Evolutionary conservation across 2,113 vertebrate species (phyloP), one percentile per base, ranked within the genome.

Genomic region (Petroica traversi): DNA sequence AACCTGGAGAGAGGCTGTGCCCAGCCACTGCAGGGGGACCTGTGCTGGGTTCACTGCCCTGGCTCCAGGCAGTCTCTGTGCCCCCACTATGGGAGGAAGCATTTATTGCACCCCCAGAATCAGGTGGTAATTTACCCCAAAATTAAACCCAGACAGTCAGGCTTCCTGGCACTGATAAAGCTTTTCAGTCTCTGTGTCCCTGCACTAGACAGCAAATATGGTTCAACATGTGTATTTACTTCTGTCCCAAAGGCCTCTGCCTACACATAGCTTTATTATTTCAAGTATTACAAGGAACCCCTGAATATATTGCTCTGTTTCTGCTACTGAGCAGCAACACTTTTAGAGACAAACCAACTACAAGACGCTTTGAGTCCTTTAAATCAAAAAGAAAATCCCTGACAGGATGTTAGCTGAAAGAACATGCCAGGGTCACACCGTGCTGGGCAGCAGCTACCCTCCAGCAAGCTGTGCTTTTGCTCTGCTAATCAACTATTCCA

Each of bases 341-440:
- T 66, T 59, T 14, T 26, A 41, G 57, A 81, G 23, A 67, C n/a
- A 43, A 85, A 46, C 8, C 17, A 71, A 41, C 43, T 62, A 40
- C 20, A 20, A 41, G n/a, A 31, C 23, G 14, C 33, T 67, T n/a
- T 23, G 52, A 38, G 52, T 41, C 67, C 48, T 63, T 49, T 33
- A 15, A 54, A 49, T 5, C 8, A 22, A 19, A 61, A 58, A 36
- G 14, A 45, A 61, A 75, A 63, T 36, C 8, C 57, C 61, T 38
- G 33, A 13, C 19, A 46, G 19, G 19, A 34, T 48, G 36, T n/a
- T 24, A 38, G 40, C 41, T 24, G 45, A 48, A 57, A 64, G 11
- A 64, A 78, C 1, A 0, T 4, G 34, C 14, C 19, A 38, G 40
- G 36, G 36, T 26, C 1, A 8, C 0, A 5, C 51, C 12, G 2